Evolutionary conservation across 2,797 vertebrate genomes (phyloP).

Genomic region (Darevskia nairensis): DNA sequence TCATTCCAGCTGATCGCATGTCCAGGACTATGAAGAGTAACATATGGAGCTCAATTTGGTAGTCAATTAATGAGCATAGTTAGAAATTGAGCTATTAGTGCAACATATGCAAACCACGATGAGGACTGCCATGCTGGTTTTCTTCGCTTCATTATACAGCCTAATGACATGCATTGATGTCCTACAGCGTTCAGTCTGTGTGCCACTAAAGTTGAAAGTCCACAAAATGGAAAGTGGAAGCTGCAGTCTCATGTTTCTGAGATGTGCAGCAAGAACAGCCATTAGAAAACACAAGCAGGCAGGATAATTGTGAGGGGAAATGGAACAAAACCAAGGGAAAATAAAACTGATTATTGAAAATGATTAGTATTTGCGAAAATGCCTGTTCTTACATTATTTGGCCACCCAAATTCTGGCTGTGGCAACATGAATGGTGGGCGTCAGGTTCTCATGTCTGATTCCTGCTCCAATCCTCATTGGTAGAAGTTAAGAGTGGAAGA

Average conservation of each 20-base stretch:
- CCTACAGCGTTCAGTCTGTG: neutral
- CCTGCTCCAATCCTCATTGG: neutral
- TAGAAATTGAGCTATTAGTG: slow-evolving; percentile 18
- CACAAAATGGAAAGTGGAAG: neutral
- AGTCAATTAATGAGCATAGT: slow-evolving; percentile 16
- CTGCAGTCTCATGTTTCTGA: neutral
- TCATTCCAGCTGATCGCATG: slow-evolving; percentile 22
- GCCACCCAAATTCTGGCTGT: neutral
- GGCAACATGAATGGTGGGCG: too few species aligned
- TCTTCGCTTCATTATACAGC: neutral
- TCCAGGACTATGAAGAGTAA: slow-evolving; percentile 25
- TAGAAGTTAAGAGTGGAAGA: neutral
- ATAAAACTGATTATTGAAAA: too few species aligned
- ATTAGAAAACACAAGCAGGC: neutral
- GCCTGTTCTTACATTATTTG: neutral
- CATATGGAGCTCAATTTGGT: slow-evolving; percentile 25
- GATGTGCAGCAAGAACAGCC: neutral
- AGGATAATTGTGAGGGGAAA: too few species aligned
- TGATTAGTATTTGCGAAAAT: neutral
- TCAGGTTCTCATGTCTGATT: neutral
- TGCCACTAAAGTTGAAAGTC: slow-evolving; percentile 10
- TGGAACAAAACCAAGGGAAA: too few species aligned
- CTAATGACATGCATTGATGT: slow-evolving; percentile 27
- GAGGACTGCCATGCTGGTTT: neutral
- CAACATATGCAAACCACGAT: slow-evolving; percentile 26